Conservation (phyloP, 2,888 invertebrate species). For the Helleia helle region DNA sequence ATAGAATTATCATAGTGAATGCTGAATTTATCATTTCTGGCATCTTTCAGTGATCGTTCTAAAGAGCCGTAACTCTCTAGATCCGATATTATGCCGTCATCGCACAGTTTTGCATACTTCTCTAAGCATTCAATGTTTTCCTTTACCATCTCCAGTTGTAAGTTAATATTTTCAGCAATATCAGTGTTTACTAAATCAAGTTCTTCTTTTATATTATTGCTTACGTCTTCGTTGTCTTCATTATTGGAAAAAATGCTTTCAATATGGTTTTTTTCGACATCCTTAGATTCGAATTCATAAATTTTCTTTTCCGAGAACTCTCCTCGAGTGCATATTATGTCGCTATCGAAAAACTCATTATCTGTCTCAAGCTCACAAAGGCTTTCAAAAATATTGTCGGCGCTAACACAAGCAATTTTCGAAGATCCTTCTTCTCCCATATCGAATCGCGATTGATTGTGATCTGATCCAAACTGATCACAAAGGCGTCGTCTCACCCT, state of each 20-base stretch:
- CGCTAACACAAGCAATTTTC: slow-evolving; percentile 29
- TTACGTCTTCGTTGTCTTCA: background rate
- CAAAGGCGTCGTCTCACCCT: slow-evolving; percentile 42
- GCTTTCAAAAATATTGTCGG: slow-evolving; percentile 44
- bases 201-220: slow-evolving; percentile 23
- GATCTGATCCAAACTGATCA: slow-evolving; percentile 32
- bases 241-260: too few species aligned
- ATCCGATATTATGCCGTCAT: slow-evolving; percentile 29
- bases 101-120: slow-evolving; percentile 30
- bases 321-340: slow-evolving; percentile 5
- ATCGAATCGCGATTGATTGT: slow-evolving; percentile 32
- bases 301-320: background rate
- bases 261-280: background rate
- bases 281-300: too few species aligned
- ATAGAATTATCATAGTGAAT: background rate
- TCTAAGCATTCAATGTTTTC: slow-evolving; percentile 42
- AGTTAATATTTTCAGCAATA: slow-evolving; percentile 36
- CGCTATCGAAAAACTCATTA: slow-evolving; percentile 26
- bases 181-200: slow-evolving; percentile 27
- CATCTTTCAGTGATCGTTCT: slow-evolving; percentile 11
- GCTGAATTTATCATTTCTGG: background rate
- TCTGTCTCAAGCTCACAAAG: slow-evolving; percentile 39
- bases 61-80: slow-evolving; percentile 18
- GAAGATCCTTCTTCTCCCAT: slow-evolving; percentile 25
- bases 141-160: slow-evolving; percentile 40